phyloP scores from a whole-genome alignment of 2,888 invertebrate species.

The Yponomeuta malinellus region DNA sequence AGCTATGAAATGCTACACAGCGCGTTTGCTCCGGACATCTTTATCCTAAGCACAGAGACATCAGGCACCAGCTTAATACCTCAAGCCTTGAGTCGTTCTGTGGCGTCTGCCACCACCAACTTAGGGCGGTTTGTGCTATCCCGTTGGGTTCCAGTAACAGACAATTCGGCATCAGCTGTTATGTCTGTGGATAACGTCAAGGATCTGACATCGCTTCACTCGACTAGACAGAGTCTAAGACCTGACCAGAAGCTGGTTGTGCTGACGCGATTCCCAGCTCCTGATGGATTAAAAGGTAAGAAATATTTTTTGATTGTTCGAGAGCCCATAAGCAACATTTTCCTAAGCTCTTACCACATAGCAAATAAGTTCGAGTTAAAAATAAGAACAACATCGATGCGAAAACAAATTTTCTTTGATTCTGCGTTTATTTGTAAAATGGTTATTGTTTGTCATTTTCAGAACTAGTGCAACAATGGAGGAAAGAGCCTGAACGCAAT shows the following conservation, averaged over 20 bases:
- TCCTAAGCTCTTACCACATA: no score
- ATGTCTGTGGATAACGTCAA: neutral
- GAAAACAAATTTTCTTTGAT: no score
- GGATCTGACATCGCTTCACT: neutral
- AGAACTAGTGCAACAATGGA: constrained; percentile 24
- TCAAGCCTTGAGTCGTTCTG: neutral
- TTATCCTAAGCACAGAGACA: neutral
- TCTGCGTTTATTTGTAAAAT: no score
- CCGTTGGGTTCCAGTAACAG: constrained; percentile 1
- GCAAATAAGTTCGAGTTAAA: no score
- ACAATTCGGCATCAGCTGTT: neutral
- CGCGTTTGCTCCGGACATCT: neutral
- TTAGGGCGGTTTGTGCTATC: constrained; percentile 3
- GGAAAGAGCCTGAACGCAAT: constrained; percentile 19
- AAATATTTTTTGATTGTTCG: no score
- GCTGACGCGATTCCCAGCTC: constrained; percentile 24
- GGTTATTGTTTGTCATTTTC: neutral
- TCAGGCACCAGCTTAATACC: neutral
- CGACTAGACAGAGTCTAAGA: constrained; percentile 6
- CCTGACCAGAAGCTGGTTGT: constrained; percentile 20
- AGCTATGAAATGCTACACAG: neutral
- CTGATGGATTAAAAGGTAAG: constrained; percentile 21
- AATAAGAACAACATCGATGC: no score
- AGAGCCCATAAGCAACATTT: no score
- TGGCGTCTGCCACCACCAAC: constrained; percentile 9